Evolutionary conservation across 1,140 invertebrate genomes (phyloP).

Genomic region (Drosophila repleta): DNA sequence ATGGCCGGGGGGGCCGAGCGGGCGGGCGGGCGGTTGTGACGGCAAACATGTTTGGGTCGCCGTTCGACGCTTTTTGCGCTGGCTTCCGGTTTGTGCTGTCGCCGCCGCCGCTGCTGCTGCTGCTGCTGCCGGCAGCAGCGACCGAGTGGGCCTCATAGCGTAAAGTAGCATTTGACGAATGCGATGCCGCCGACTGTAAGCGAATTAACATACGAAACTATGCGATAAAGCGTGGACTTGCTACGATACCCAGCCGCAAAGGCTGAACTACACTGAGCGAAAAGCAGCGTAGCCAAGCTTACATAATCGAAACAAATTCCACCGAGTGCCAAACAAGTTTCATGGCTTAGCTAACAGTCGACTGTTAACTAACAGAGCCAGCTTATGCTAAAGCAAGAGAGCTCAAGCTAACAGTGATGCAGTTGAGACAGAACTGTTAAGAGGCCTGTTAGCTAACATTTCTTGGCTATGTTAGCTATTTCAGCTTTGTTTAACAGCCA

Average conservation of each 20-base stretch:
- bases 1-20: not conserved
- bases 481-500: too few species aligned
- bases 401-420: too few species aligned
- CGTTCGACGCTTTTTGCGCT: conserved; percentile 33
- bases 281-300: not conserved
- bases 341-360: too few species aligned
- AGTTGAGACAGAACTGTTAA: too few species aligned
- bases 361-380: too few species aligned
- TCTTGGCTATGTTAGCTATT: not conserved
- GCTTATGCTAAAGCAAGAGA: too few species aligned
- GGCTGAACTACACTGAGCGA: conserved; percentile 37
- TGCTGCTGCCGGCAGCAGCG: conserved; percentile 17
- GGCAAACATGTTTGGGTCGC: conserved; percentile 51
- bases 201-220: conserved; percentile 74
- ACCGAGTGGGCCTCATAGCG: conserved; percentile 39
- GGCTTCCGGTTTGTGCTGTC: conserved; percentile 45
- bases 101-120: not conserved
- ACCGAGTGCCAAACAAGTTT: too few species aligned
- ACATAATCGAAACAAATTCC: not conserved
- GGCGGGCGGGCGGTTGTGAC: conserved; percentile 2
- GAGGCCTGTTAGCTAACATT: not conserved
- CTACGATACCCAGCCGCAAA: conserved; percentile 57
- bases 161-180: conserved; percentile 58
- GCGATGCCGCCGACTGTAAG: conserved; percentile 31
- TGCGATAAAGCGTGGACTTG: conserved; percentile 78